Evolutionary conservation across 2,888 invertebrate genomes (phyloP), one percentile per base, ranked within the genome.

Genomic region (Cheilosia soror): DNA sequence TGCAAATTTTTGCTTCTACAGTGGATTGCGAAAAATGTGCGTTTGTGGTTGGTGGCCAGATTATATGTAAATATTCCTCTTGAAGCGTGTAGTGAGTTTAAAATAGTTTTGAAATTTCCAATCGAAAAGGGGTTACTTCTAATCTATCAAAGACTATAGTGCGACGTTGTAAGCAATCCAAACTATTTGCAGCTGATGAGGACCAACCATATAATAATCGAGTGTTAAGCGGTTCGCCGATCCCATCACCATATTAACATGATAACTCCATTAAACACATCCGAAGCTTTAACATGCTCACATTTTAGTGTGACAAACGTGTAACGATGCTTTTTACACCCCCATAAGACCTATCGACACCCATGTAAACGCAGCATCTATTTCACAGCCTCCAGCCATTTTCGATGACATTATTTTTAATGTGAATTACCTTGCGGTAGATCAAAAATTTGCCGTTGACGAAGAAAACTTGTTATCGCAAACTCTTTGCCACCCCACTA

Each of bases 391-490:
- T 6, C 53, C 15, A 79, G 75, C 60, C 75, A 62, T 76, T 58
- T 68, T 71, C 60, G 65, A 65, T 75, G 55, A 75, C 84, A 84
- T 84, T 84, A 84, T 69, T 71, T 84, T 80, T 75, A 84, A 84
- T 75, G 84, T 65, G 84, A 75, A 75, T 69, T 65, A 71, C 80
- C 71, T 75, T 76, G 80, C 42, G 80, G 84, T 80, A 60, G 69
- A 75, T 80, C 75, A 71, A 60, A 60, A 65, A 71, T 75, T 65
- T 77, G 42, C 42, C 44, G 31, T 73, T 83, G 62, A 57, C 31
- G 78, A 78, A 72, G 72, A 73, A 78, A 72, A 71, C 60, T 77
- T 84, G 68, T 57, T 83, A 73, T 72, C 68, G 57, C 51, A 72
- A 47, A 72, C 51, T 62, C 40, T 47, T 63, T 7, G 27, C 37